Evolutionary conservation across 1,140 invertebrate genomes (phyloP), one percentile per base, ranked within the genome.

Genomic region (Macrotrachela quadricornifera): DNA sequence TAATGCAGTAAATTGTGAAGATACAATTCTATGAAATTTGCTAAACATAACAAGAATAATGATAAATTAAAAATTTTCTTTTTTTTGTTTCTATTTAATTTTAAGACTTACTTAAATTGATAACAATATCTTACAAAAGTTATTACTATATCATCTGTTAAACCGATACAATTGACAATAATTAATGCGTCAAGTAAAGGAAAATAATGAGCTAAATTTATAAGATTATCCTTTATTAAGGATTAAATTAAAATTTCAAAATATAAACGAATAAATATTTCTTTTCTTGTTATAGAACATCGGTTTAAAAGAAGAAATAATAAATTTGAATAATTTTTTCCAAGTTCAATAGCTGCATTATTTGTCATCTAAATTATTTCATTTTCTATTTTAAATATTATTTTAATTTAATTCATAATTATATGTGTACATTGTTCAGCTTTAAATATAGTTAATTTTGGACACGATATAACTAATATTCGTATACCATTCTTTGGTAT

Each of bases 21-120:
- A 97, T 52, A 82, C 80, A 21, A 91, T 85, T 57, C 92, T 82
- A 74, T 97, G 91, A 50, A 99, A 73, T 9, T 87, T 92, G n/a
- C 47, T 46, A 42, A 14, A 41, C 2, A 30, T 30, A 4, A 30
- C n/a, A n/a, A n/a, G n/a, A n/a, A n/a, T n/a, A n/a, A n/a, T n/a
- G 8, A 30, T 30, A 2, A 30, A 51, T 9, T 10, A 51, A 16
- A 51, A 36, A 2, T 30, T 30, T 30, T 30, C 8, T 30, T 30
- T 37, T 36, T 14, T 37, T 50, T 14, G 39, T 15, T 15, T n/a
- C 2, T n/a, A 50, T 50, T 13, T 3, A n/a, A 1, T 16, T 17
- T 15, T 40, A 55, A 13, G 0, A 17, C 45, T 46, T 57, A 70
- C 69, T 78, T 82, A 52, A 94, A 75, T 55, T 80, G 75, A 37